phyloP scores from a whole-genome alignment of 1,140 invertebrate genomes.

The Chlorops oryzae region DNA sequence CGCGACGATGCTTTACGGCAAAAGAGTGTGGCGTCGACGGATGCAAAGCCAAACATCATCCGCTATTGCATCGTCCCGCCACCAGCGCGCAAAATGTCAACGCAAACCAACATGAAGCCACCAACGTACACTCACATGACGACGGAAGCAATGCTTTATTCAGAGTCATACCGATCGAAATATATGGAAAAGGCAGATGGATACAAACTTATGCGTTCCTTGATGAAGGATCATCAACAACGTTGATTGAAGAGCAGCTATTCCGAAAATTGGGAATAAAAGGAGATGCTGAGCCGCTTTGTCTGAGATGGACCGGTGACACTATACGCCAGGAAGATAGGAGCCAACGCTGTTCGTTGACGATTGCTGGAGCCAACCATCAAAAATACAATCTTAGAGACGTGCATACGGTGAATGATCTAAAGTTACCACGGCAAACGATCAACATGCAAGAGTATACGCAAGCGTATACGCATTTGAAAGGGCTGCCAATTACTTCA shows the following conservation, averaged over 20 bases:
- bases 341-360: neutral
- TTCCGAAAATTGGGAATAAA: neutral
- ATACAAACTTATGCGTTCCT: slow-evolving; percentile 1
- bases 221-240: slow-evolving; percentile 1
- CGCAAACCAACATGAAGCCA: neutral
- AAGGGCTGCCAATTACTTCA: neutral
- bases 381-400: neutral
- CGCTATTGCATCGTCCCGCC: neutral
- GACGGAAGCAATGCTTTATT: neutral
- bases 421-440: no score
- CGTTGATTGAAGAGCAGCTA: neutral
- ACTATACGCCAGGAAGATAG: no score
- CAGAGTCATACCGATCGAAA: slow-evolving; percentile 1
- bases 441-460: no score
- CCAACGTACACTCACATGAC: neutral
- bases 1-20: neutral
- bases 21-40: slow-evolving; percentile 6
- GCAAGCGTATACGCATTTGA: neutral
- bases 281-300: neutral
- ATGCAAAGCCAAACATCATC: slow-evolving; percentile 6
- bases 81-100: neutral
- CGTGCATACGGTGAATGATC: no score
- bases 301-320: slow-evolving; percentile 3
- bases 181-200: neutral
- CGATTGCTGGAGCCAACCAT: neutral